phyloP scores from a whole-genome alignment of 2,888 invertebrate species.

The Orthosia gothica region DNA sequence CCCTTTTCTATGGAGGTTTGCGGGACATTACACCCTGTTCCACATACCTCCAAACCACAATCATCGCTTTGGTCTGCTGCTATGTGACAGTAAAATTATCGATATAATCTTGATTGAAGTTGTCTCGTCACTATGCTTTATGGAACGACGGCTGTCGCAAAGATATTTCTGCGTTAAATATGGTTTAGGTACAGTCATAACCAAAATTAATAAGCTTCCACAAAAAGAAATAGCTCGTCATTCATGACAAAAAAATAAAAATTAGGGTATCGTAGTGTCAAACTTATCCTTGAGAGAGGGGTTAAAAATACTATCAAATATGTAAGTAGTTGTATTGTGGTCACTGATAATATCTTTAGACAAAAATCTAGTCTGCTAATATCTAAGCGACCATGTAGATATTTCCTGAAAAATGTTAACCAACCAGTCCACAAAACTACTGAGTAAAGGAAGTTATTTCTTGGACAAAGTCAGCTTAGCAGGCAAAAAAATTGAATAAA shows the following conservation, averaged over 20 bases:
- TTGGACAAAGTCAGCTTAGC: not conserved
- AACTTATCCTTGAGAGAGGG: not conserved
- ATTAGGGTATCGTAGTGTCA: no score
- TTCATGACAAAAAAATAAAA: no score
- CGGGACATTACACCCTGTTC: no score
- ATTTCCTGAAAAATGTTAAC: conserved; percentile 23
- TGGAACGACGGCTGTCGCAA: not conserved
- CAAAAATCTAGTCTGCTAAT: not conserved
- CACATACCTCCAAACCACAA: no score
- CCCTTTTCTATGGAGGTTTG: no score
- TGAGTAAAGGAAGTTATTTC: not conserved
- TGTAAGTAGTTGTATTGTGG: no score
- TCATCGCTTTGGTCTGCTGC: no score
- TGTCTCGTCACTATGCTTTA: not conserved
- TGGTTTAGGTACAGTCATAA: not conserved
- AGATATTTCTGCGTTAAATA: no score
- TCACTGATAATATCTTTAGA: not conserved
- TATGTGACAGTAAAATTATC: not conserved
- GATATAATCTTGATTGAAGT: not conserved
- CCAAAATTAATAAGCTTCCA: not conserved
- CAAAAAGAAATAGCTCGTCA: not conserved
- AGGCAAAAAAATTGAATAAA: not conserved
- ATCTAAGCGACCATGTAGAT: not conserved
- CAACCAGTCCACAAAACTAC: not conserved
- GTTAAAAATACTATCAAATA: not conserved